Conservation (phyloP, 92 coral and sea anemone genomes). For the Porites evermanni region DNA sequence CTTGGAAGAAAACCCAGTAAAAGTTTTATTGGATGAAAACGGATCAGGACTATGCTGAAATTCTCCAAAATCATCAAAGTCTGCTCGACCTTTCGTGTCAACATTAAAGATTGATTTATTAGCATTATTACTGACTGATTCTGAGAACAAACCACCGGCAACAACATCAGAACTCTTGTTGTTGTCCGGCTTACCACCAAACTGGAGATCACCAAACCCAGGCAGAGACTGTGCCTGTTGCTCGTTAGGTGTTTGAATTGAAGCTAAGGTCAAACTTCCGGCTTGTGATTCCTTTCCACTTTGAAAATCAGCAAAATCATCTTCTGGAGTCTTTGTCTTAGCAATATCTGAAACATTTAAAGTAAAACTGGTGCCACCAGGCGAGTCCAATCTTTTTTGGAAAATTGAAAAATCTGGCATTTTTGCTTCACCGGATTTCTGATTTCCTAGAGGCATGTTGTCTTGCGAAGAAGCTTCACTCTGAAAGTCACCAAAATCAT, state of each 20-base stretch:
- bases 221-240: neutral
- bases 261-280: neutral
- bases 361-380: neutral
- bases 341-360: neutral
- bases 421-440: constrained; percentile 7
- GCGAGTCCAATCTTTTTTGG: constrained; percentile 11
- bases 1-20: neutral
- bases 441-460: neutral
- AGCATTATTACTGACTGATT: neutral
- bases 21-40: neutral
- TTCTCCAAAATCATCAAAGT: constrained; percentile 20
- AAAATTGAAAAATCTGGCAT: constrained; percentile 50
- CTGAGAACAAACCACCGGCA: constrained; percentile 7
- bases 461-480: constrained; percentile 19
- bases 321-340: constrained; percentile 29
- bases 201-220: constrained; percentile 2
- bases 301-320: constrained; percentile 66
- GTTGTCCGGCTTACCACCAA: neutral
- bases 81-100: neutral
- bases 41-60: constrained; percentile 42
- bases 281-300: constrained; percentile 35
- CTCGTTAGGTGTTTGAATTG: neutral
- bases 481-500: constrained; percentile 74
- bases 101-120: neutral
- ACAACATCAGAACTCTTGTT: constrained; percentile 10